A percentile compares a stretch with the other conserved stretches of the same genome.
Conservation (phyloP, 2,888 invertebrate genomes). For the Podotricha telesiphe region DNA sequence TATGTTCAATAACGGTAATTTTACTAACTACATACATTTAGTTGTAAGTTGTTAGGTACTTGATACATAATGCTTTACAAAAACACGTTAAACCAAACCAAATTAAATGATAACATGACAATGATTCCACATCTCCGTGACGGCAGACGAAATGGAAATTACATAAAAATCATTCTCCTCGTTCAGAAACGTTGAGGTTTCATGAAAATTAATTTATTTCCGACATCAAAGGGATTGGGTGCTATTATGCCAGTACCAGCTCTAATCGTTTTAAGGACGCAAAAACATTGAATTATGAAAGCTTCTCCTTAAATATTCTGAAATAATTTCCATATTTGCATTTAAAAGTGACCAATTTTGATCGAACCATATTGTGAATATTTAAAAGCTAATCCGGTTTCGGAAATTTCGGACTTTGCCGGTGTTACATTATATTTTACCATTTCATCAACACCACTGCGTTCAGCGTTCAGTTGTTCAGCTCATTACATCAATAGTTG, state of each 20-base stretch:
- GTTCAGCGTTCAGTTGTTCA: too few species aligned
- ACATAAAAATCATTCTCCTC: slow-evolving; percentile 49
- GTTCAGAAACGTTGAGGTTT: slow-evolving; percentile 52
- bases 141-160: slow-evolving; percentile 38
- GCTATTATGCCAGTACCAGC: slow-evolving; percentile 36
- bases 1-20: background rate
- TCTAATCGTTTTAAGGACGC: slow-evolving; percentile 36
- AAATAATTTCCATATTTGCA: slow-evolving; percentile 28
- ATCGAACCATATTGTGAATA: slow-evolving; percentile 22
- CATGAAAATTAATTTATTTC: slow-evolving; percentile 56
- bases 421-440: too few species aligned
- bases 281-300: slow-evolving; percentile 34
- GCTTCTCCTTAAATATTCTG: slow-evolving; percentile 23
- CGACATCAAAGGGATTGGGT: slow-evolving; percentile 52
- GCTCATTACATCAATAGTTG: too few species aligned
- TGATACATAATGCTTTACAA: background rate
- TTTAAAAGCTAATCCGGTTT: slow-evolving; percentile 13
- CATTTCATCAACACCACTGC: too few species aligned
- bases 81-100: background rate
- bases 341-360: slow-evolving; percentile 27
- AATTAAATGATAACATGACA: slow-evolving; percentile 17
- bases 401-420: too few species aligned
- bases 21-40: background rate
- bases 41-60: too few species aligned
- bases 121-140: slow-evolving; percentile 11